Conservation (phyloP, 2,797 vertebrate genomes). For the Sebastes oblongus region DNA sequence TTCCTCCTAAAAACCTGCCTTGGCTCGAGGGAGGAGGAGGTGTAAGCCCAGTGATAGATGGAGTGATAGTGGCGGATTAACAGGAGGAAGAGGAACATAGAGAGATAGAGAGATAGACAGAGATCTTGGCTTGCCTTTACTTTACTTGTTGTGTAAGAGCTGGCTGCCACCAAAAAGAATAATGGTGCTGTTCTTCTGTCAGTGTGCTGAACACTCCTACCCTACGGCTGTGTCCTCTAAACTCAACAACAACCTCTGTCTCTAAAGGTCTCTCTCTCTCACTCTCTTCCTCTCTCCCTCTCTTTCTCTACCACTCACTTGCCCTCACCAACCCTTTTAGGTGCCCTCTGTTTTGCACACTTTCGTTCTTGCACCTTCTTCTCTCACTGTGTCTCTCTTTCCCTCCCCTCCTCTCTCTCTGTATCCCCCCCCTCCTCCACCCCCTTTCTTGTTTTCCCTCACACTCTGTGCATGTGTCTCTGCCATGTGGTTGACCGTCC, state of each 20-base stretch:
- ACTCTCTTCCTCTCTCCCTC: constrained; percentile 29
- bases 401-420: constrained; percentile 51
- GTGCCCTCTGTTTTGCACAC: constrained; percentile 65
- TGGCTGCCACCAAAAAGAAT: constrained; percentile 72
- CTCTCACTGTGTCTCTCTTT: constrained; percentile 49
- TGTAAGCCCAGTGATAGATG: constrained; percentile 37
- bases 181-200: constrained; percentile 76
- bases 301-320: constrained; percentile 52
- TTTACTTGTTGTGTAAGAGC: constrained; percentile 79
- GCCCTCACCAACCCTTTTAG: constrained; percentile 69
- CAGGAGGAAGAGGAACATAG: constrained; percentile 14
- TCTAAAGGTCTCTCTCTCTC: constrained; percentile 45
- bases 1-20: constrained; percentile 64
- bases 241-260: constrained; percentile 72
- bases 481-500: constrained; percentile 79
- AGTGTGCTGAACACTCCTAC: constrained; percentile 78
- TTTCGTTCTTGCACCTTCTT: constrained; percentile 72
- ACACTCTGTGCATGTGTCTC: constrained; percentile 70
- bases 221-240: constrained; percentile 73
- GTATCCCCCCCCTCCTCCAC: background rate
- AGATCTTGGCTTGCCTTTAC: constrained; percentile 56
- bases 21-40: constrained; percentile 45
- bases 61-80: constrained; percentile 40
- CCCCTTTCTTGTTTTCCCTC: constrained; percentile 62
- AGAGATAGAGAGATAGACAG: constrained; percentile 11